Evolutionary conservation across 1,140 invertebrate genomes (phyloP).

Genomic region (Coenobita brevimanus): DNA sequence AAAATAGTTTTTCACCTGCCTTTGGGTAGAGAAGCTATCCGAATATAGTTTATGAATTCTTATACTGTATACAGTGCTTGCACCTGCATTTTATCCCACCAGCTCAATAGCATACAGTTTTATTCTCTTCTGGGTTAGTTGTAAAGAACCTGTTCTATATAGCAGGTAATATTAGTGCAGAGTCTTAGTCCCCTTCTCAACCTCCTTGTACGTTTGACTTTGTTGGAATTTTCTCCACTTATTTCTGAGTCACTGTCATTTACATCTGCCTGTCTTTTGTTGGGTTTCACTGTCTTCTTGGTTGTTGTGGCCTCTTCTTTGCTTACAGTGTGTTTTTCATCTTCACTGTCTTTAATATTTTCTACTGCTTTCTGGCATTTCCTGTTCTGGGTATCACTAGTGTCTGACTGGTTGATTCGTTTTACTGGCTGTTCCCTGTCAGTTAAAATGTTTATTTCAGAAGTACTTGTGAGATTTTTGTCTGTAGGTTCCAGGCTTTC

Average conservation of each 20-base stretch:
- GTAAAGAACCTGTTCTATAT: constrained; percentile 70
- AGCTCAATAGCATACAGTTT: too few relatives aligned
- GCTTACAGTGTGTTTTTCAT: neutral
- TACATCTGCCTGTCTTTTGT: constrained; percentile 57
- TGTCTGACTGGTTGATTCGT: neutral
- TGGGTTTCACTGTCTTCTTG: constrained; percentile 18
- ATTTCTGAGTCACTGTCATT: constrained; percentile 30
- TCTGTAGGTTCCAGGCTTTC: neutral
- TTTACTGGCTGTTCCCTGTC: neutral
- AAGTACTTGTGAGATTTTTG: constrained; percentile 8
- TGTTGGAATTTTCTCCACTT: neutral
- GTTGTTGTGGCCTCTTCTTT: constrained; percentile 4
- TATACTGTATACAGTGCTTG: too few relatives aligned
- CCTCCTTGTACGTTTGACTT: constrained; percentile 58
- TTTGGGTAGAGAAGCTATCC: too few relatives aligned
- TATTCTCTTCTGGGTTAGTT: too few relatives aligned
- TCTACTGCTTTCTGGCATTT: neutral
- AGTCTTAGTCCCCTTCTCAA: constrained; percentile 60
- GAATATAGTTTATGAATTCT: too few relatives aligned
- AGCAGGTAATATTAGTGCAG: constrained; percentile 68
- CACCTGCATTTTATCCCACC: too few relatives aligned
- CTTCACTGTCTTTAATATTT: neutral
- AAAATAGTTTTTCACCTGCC: too few relatives aligned
- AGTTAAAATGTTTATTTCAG: neutral
- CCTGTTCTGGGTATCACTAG: neutral